Evolutionary conservation across 2,797 vertebrate genomes (phyloP).

Genomic region (Sphenodon punctatus): DNA sequence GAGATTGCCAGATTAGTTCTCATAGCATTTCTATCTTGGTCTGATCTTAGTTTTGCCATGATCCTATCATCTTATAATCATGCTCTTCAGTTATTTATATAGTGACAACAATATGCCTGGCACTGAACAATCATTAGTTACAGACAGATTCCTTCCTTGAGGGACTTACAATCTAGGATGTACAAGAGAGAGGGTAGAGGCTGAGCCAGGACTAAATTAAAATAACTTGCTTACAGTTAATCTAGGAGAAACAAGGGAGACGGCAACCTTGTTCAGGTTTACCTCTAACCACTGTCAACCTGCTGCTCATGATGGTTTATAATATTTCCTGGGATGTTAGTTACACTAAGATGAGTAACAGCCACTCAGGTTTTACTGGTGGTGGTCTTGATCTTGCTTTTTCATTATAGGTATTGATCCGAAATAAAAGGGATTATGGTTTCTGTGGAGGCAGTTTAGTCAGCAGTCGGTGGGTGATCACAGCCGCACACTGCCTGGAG

Average conservation of each 20-base stretch:
- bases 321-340: neutral
- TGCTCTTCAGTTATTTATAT: too few species aligned
- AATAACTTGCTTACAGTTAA: too few species aligned
- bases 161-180: too few species aligned
- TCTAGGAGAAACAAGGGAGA: too few species aligned
- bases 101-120: too few species aligned
- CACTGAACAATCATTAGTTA: too few species aligned
- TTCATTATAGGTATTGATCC: conserved; percentile 49
- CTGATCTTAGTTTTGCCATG: neutral
- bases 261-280: neutral
- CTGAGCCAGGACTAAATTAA: too few species aligned
- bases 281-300: too few species aligned
- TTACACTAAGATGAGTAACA: accelerated
- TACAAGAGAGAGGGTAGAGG: too few species aligned
- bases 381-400: neutral
- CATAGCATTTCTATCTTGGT: neutral
- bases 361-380: accelerated
- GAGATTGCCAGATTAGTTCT: neutral
- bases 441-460: conserved; percentile 68
- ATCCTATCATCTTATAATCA: neutral
- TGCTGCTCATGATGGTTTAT: neutral
- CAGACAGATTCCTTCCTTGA: too few species aligned
- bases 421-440: neutral
- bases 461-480: conserved; percentile 64
- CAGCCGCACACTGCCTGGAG: conserved; percentile 66